Conservation (phyloP, 2,113 vertebrate species). For the Gadus chalcogrammus region DNA sequence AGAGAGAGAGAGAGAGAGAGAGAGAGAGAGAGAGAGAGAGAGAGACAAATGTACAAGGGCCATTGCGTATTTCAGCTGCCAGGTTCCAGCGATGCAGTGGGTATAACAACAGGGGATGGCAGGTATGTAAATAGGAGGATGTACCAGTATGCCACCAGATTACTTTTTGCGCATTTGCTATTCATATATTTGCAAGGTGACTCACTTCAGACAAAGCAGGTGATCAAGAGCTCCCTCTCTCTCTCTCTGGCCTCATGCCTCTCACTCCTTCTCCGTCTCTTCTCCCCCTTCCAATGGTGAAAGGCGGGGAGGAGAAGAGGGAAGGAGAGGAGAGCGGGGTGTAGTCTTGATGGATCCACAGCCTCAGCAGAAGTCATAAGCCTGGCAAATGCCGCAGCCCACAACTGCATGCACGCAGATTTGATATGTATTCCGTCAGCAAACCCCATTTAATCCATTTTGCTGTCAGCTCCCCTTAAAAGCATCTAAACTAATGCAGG, state of each 20-base stretch:
- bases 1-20: slow-evolving; percentile 13
- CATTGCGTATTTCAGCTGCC: slow-evolving; percentile 57
- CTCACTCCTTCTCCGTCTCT: slow-evolving; percentile 30
- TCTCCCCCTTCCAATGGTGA: slow-evolving; percentile 38
- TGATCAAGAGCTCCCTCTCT: slow-evolving; percentile 68
- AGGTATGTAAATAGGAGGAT: slow-evolving; percentile 75
- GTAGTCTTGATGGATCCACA: slow-evolving; percentile 60
- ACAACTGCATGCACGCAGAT: slow-evolving; percentile 61
- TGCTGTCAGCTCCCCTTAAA: slow-evolving; percentile 66
- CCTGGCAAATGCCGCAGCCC: slow-evolving; percentile 62
- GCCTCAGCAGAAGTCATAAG: slow-evolving; percentile 68
- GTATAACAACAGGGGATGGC: slow-evolving; percentile 65
- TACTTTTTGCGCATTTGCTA: slow-evolving; percentile 77
- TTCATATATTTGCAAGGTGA: slow-evolving; percentile 85
- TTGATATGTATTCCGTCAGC: slow-evolving; percentile 73
- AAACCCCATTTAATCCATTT: slow-evolving; percentile 73
- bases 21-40: slow-evolving; percentile 37
- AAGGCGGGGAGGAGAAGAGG: slow-evolving; percentile 13
- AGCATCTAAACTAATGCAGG: slow-evolving; percentile 47
- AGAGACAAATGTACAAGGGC: slow-evolving; percentile 53
- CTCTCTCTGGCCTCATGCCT: slow-evolving; percentile 24
- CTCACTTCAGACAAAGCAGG: slow-evolving; percentile 79
- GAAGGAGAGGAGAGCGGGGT: slow-evolving; percentile 42
- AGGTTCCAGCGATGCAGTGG: slow-evolving; percentile 53
- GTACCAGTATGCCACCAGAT: slow-evolving; percentile 70